phyloP scores from a whole-genome alignment of 2,888 invertebrate species.

The Dione vanillae region DNA sequence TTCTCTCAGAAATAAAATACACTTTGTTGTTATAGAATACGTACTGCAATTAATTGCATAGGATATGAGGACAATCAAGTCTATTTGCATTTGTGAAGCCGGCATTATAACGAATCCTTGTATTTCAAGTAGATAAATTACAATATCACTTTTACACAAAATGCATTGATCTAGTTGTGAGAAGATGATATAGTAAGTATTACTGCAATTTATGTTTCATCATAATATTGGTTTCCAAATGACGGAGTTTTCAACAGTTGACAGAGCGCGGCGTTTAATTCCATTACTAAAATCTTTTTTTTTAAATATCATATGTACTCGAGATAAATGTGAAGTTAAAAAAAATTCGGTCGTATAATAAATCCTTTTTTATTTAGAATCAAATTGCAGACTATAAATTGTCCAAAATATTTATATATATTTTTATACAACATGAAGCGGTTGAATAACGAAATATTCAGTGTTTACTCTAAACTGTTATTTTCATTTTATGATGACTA shows the following conservation, averaged over 20 bases:
- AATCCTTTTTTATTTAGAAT: slow-evolving; percentile 1
- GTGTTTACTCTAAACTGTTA: slow-evolving; percentile 59
- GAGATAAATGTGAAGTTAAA: no score
- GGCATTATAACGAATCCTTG: slow-evolving; percentile 59
- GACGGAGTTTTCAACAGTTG: no score
- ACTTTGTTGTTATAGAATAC: background rate
- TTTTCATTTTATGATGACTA: slow-evolving; percentile 56
- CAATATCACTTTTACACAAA: slow-evolving; percentile 42
- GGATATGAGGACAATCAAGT: slow-evolving; percentile 61
- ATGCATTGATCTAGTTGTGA: background rate
- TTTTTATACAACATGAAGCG: slow-evolving; percentile 14
- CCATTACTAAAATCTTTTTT: background rate
- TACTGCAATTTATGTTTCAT: no score
- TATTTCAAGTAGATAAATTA: slow-evolving; percentile 54
- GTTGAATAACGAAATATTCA: slow-evolving; percentile 58
- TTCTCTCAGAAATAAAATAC: no score
- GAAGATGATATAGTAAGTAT: no score
- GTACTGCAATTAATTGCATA: slow-evolving; percentile 46
- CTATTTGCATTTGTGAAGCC: slow-evolving; percentile 69
- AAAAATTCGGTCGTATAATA: background rate
- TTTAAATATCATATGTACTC: background rate
- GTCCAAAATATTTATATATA: slow-evolving; percentile 20
- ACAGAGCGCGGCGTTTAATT: no score
- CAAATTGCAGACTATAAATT: background rate
- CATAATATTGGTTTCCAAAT: no score